Evolutionary conservation across 2,113 vertebrate genomes (phyloP), one percentile per base, ranked within the genome.

Genomic region (Aythya baeri): DNA sequence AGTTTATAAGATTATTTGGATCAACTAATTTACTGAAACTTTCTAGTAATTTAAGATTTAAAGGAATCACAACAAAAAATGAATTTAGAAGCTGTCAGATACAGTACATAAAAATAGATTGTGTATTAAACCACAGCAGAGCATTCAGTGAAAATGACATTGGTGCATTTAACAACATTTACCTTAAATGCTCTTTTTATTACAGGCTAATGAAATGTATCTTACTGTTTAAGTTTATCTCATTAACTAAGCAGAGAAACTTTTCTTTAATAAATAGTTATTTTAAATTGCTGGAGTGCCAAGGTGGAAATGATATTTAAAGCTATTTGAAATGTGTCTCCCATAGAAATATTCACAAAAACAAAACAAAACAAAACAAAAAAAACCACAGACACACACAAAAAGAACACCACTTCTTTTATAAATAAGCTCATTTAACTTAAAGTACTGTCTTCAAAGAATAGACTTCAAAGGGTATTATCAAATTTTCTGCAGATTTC

Each of bases 241-340:
- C 91, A 85, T 94, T 94, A 94, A 59, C 81, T 94, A 95, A 98
- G 96, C 54, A 96, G 54, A 59, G 66, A 89, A 97, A 94, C 54
- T 66, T 49, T 96, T 94, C 93, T 97, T 91, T 96, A 97, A 97
- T 98, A 98, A 98, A 97, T 95, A 96, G 91, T 94, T 97, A 91
- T 93, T 98, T 97, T 93, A 97, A 97, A 96, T 92, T 95, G 65
- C 80, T 94, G 71, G 80, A 94, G 70, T 97, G 94, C 76, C 89
- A 94, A 83, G 62, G 85, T 97, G 88, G 93, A 97, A 98, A 95
- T 97, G 12, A 95, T 96, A 95, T 96, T 96, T 98, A 96, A 97
- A 97, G 79, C 86, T 92, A 70, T 95, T 97, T 96, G 86, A 97
- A 97, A 97, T 97, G 92, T 94, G 86, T 94, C 88, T 96, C 81